Evolutionary conservation across 1,140 invertebrate genomes (phyloP).

Genomic region (Aleiodes sp.): DNA sequence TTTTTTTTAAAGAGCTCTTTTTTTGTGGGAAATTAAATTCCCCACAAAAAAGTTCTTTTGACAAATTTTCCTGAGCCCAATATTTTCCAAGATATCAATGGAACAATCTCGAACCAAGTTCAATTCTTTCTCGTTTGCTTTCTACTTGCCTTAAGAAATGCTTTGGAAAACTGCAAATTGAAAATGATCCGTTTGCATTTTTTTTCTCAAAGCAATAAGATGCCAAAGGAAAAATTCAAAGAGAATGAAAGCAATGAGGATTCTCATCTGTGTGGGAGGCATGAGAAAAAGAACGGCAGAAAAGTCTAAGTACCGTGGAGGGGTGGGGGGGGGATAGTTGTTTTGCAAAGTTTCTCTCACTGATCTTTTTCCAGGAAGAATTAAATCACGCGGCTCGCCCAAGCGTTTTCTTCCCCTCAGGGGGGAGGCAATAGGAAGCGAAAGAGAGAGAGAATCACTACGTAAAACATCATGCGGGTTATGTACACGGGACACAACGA

Average conservation of each 20-base stretch:
- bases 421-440: background rate
- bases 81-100: background rate
- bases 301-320: too few relatives aligned
- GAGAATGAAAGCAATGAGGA: background rate
- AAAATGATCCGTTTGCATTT: too few relatives aligned
- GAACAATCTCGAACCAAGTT: too few relatives aligned
- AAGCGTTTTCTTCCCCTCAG: slow-evolving; percentile 4
- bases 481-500: too few relatives aligned
- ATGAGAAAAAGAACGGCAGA: slow-evolving; percentile 8
- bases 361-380: slow-evolving; percentile 24
- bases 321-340: background rate
- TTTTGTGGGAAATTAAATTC: background rate
- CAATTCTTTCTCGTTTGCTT: too few relatives aligned
- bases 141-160: too few relatives aligned
- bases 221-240: background rate
- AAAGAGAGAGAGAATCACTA: too few relatives aligned
- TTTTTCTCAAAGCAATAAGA: background rate
- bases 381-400: slow-evolving; percentile 9
- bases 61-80: background rate
- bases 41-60: background rate
- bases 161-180: too few relatives aligned
- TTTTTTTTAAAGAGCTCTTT: background rate
- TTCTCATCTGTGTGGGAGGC: background rate
- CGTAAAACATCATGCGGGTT: too few relatives aligned
- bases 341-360: background rate